Base-by-base conservation (phyloP, 1,140 invertebrate genomes). In the Trichomalopsis sarcophagae region DNA sequence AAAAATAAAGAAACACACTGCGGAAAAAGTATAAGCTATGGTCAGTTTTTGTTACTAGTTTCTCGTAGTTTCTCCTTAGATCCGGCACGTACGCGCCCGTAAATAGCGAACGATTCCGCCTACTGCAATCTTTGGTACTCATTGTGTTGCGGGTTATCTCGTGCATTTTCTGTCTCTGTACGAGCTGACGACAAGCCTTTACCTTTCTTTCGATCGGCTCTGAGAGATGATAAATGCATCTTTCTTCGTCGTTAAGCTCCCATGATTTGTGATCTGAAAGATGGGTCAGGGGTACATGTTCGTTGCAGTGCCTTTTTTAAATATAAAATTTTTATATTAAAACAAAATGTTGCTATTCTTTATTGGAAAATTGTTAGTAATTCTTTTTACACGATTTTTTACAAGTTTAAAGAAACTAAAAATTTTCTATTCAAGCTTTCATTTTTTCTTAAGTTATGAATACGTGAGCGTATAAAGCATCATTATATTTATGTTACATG, bases 241-340 rank as follows among this genome's bases (percentile, higher is more conserved):
- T 36, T 73, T 36, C 71, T 36, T 73, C 10, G 71, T 2, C 27
- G 11, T 10, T 73, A 73, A 73, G 71, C 71, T 73, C 17, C 71
- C 33, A 30, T 33, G 71, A 84, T 55, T 74, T 40, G 17, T 62
- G 55, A 62, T n/a, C 44, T 79, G n/a, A 47, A 47, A 88, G 89
- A 91, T 91, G 89, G 88, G 87, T 87, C 89, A 88, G 89, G 87
- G 33, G 27, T n/a, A 62, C 55, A 21, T 17, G 14, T 62, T 62
- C 55, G n/a, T n/a, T 62, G 17, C 55, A 62, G 21, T 62, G 4
- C 4, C n/a, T 7, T n/a, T 62, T 62, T 62, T 62, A 17, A 62
- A 17, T n/a, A 62, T n/a, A 62, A 62, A 62, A 62, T 1, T n/a
- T 62, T 62, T n/a, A n/a, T 21, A 62, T 62, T 17, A n/a, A n/a